Conservation (phyloP, 1,140 invertebrate species). For the Hyposmocoma kahamanoa region DNA sequence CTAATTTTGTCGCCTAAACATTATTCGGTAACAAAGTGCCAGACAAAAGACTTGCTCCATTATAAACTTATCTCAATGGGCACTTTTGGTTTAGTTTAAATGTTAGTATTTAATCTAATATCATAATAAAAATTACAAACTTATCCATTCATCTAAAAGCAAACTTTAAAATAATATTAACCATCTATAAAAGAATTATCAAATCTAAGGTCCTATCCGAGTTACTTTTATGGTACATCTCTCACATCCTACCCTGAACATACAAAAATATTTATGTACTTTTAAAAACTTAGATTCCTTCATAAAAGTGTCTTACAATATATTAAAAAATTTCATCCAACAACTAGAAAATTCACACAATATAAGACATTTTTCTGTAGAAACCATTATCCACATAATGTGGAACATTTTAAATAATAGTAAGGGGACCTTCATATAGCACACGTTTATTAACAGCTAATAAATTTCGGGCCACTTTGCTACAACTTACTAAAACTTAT, state of each 20-base stretch:
- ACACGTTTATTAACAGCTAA: conserved; percentile 65
- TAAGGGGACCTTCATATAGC: conserved; percentile 57
- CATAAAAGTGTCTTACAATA: conserved; percentile 30
- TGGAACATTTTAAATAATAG: conserved; percentile 39
- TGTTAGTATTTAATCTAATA: conserved; percentile 72
- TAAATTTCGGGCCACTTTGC: conserved; percentile 43
- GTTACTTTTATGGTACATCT: conserved; percentile 62
- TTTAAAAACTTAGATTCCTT: conserved; percentile 52
- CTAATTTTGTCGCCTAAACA: conserved; percentile 72
- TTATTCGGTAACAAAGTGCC: conserved; percentile 63
- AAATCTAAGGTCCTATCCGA: conserved; percentile 68
- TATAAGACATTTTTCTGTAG: conserved; percentile 38
- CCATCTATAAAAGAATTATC: conserved; percentile 69
- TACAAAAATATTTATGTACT: conserved; percentile 72
- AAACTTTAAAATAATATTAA: conserved; percentile 69
- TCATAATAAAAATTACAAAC: conserved; percentile 71
- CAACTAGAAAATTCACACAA: neutral
- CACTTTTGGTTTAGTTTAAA: conserved; percentile 75
- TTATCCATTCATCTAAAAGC: conserved; percentile 66
- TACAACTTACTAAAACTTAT: conserved; percentile 59
- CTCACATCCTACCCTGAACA: conserved; percentile 59
- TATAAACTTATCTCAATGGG: conserved; percentile 75
- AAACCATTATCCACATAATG: conserved; percentile 30
- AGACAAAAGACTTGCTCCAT: conserved; percentile 61
- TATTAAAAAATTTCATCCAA: neutral